Base-by-base conservation (phyloP, 2,888 invertebrate species). In the Phengaris alcon region DNA sequence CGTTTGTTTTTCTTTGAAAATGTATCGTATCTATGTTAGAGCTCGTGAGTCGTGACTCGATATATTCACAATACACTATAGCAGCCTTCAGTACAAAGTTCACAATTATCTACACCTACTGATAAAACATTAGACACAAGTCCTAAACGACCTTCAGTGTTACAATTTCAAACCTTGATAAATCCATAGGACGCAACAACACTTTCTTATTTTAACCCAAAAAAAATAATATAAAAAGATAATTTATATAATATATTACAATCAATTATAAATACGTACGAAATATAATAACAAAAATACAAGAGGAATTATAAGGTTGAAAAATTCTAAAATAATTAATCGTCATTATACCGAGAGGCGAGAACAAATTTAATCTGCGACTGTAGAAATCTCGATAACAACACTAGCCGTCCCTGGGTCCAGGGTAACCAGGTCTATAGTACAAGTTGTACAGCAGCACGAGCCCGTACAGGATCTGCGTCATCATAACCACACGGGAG, bases 131-230 rank as follows among this genome's bases (percentile, higher is more conserved):
- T 5, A 52, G 9, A 52, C 9, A 52, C 48, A 7, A 48, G 48
- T 48, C 48, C 48, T 48, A 6, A 48, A 48, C 48, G 8, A 48
- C 48, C 8, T 6, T 48, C 6, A 48, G 48, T n/a, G n/a, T 44
- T 2, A 44, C 2, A 64, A 64, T 64, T 64, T 15, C 15, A 46
- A 69, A 69, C 51, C 48, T 52, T 44, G 64, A 54, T 12, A 54
- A 70, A 54, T 68, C 55, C 55, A 35, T 44, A 70, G 75, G 75
- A 75, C 70, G 75, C 75, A 75, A 74, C 48, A 74, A 70, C 74
- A 74, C 69, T 69, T 55, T 44, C 35, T 35, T 35, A 35, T 52
- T 54, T 59, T 54, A 69, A 48, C 55, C 22, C 15, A 57, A 57
- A 74, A 35, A 70, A 48, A 15, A n/a, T n/a, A n/a, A 75, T 70